These are phyloP conservation scores for Narcine bancroftii DNA, from an alignment of 2,113 vertebrate species.

Conservation along the genomic window DNA sequence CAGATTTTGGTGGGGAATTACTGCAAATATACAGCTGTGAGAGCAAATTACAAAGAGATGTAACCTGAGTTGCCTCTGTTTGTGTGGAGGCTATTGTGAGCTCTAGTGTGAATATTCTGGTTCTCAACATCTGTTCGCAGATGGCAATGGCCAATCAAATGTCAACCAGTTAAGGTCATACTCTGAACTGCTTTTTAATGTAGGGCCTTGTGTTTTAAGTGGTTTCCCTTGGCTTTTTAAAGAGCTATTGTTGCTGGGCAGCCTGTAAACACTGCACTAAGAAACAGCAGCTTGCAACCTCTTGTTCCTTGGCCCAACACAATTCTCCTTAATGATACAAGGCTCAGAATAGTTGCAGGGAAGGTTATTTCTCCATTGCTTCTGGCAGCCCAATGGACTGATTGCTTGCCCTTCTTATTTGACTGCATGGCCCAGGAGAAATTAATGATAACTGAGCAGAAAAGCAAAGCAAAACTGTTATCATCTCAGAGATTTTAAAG, in stretches of 20 bases:
- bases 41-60: background rate
- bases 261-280: background rate
- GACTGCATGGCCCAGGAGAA: background rate
- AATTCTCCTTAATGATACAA: background rate
- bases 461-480: background rate
- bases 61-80: background rate
- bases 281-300: background rate
- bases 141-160: background rate
- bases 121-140: background rate
- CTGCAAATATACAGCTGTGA: background rate
- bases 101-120: background rate
- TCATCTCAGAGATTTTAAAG: too few species aligned
- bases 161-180: constrained; percentile 12
- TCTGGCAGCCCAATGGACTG: background rate
- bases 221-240: background rate
- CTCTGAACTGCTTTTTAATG: background rate
- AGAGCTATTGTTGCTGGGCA: background rate
- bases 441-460: background rate
- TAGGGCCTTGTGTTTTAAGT: constrained; percentile 2
- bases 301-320: background rate
- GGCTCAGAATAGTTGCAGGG: background rate
- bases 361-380: background rate
- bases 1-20: background rate
- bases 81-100: background rate
- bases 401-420: background rate